Percentiles rank a stretch among this genome's conserved stretches.
These are phyloP conservation scores for Orgyia antiqua DNA, from an alignment of 2,888 invertebrate genomes.

Conservation along the genomic window DNA sequence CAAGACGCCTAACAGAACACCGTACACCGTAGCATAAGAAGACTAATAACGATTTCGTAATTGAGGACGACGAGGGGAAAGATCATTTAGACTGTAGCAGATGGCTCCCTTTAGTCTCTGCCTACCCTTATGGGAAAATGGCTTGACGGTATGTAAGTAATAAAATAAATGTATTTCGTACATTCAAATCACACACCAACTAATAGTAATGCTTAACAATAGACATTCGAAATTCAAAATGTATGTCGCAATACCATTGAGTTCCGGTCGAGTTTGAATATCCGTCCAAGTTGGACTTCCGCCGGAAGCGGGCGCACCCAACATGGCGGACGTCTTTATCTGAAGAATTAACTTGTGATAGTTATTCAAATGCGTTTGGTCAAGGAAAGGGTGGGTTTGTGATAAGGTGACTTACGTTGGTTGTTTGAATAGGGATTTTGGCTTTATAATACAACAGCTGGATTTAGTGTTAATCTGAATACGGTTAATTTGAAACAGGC, in stretches of 20 bases:
- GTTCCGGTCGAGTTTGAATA: conserved; percentile 75
- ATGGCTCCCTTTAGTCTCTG: no score
- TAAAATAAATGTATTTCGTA: no score
- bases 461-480: conserved; percentile 7
- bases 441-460: background rate
- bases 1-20: no score
- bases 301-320: conserved; percentile 66
- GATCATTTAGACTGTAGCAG: no score
- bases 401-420: conserved; percentile 23
- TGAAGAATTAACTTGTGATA: conserved; percentile 72
- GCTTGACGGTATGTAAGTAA: no score
- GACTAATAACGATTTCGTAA: no score
- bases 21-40: no score
- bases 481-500: background rate
- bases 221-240: conserved; percentile 69
- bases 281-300: conserved; percentile 74
- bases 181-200: conserved; percentile 19
- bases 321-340: conserved; percentile 71
- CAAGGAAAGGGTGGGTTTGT: conserved; percentile 22
- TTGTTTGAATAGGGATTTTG: conserved; percentile 7
- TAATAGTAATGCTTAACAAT: conserved; percentile 37
- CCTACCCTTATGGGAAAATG: no score
- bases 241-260: conserved; percentile 72
- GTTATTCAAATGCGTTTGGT: conserved; percentile 65
- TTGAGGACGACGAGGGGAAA: no score